Evolutionary conservation across 2,113 vertebrate genomes (phyloP), one percentile per base, ranked within the genome.

Genomic region (Furnarius figulus): DNA sequence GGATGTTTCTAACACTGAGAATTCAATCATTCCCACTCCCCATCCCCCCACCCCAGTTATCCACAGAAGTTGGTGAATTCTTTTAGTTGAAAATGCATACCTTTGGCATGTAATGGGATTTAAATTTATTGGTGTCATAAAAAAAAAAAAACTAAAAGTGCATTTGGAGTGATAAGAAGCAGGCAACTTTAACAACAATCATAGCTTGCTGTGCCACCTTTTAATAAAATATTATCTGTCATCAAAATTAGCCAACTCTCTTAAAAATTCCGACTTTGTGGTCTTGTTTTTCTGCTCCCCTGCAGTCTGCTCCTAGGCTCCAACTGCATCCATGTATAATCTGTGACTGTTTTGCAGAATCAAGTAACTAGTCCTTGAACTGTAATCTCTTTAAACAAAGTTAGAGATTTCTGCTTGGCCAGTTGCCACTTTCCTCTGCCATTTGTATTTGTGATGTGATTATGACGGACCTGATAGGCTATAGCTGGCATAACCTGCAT

Each of bases 171-270:
- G 0, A 37, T 86, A 87, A 89, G 79, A 80, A 86, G 49, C 28
- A 78, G 14, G 28, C 18, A 88, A 46, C 52, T 70, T 86, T 77
- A 96, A 76, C 46, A 85, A 47, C 12, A 77, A 77, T 61, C 70
- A 63, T n/a, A 56, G 66, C 79, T 78, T 90, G 79, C 85, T 81
- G 79, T 59, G 49, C 72, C 30, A 84, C 53, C 44, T 93, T 90
- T 89, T 85, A 89, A 91, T 85, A 92, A 95, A 93, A 89, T 88
- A 87, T 56, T 91, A 91, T 56, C 66, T 94, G 79, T 82, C 90
- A 75, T 75, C 65, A 81, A 93, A 93, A 93, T 95, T 86, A 91
- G 61, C 55, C 79, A 90, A 37, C 61, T 50, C 55, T 77, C 66
- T 78, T 86, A 89, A 93, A 94, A 93, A 86, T 93, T 88, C 40